Evolutionary conservation across 2,113 vertebrate genomes (phyloP).

Genomic region (Montifringilla adamsi): DNA sequence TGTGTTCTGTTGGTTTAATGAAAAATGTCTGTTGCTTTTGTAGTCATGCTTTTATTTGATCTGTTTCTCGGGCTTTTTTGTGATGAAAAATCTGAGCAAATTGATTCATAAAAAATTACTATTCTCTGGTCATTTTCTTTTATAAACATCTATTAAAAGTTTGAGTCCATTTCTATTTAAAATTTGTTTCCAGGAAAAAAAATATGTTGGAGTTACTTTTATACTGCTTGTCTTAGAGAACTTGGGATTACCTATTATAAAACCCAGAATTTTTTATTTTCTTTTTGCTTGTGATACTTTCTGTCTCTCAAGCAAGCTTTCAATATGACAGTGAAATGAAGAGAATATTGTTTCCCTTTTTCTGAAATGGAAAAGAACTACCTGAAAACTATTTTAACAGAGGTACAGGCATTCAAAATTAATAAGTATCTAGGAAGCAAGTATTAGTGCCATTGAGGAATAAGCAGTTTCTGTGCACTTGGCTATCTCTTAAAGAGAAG

Average conservation of each 20-base stretch:
- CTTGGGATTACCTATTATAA: not conserved
- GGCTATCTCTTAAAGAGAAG: not conserved
- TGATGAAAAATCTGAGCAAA: not conserved
- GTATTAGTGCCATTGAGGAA: not conserved
- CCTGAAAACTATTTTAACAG: not conserved
- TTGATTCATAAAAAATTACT: not conserved
- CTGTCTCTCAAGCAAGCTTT: not conserved
- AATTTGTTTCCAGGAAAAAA: not conserved
- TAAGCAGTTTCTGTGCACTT: not conserved
- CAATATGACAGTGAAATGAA: not conserved
- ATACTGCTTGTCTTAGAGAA: not conserved
- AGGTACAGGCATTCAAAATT: not conserved
- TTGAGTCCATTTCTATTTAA: not conserved
- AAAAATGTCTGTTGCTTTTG: not conserved
- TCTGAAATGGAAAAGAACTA: not conserved
- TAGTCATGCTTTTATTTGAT: not conserved
- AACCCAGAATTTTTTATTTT: not conserved
- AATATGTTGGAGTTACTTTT: not conserved
- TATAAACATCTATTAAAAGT: not conserved
- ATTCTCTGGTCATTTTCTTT: not conserved
- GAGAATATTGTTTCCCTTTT: not conserved
- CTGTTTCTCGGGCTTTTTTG: not conserved
- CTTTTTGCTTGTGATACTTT: not conserved
- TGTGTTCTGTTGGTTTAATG: conserved; percentile 58
- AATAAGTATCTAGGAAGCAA: not conserved